Conservation (phyloP, 1,140 invertebrate species). For the Laupala kohalensis region DNA sequence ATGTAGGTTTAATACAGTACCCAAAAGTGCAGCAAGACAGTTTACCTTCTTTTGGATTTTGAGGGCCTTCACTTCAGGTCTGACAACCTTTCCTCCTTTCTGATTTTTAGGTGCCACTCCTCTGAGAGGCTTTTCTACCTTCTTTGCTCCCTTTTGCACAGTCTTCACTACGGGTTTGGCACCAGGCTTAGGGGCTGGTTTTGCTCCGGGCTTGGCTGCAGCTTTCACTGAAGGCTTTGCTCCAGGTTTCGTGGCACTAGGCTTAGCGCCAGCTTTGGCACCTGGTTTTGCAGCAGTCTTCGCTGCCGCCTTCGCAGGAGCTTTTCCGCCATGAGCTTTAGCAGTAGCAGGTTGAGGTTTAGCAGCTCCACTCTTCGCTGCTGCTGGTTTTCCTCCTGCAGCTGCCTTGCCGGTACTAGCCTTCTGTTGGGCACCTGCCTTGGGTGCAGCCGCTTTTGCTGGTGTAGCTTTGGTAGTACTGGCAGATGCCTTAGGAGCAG, state of each 20-base stretch:
- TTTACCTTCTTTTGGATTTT: conserved; percentile 69
- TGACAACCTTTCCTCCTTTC: conserved; percentile 19
- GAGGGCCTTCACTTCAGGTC: conserved; percentile 36
- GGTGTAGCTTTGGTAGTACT: conserved; percentile 36
- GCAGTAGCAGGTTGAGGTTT: conserved; percentile 36
- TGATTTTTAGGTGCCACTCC: conserved; percentile 23
- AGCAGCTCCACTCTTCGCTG: conserved; percentile 31
- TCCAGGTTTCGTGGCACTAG: conserved; percentile 30
- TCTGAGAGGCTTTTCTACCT: conserved; percentile 21
- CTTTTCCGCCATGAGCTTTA: conserved; percentile 31
- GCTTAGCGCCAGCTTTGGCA: conserved; percentile 33
- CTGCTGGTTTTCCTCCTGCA: conserved; percentile 28
- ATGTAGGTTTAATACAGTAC: conserved; percentile 15
- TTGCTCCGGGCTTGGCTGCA: conserved; percentile 32
- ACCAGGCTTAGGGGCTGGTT: conserved; percentile 32
- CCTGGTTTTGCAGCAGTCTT: conserved; percentile 39
- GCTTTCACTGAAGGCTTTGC: conserved; percentile 41
- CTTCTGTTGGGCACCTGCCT: conserved; percentile 32
- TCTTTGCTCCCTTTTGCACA: conserved; percentile 28
- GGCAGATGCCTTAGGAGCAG: conserved; percentile 29
- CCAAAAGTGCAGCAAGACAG: not conserved
- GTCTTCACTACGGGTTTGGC: conserved; percentile 5
- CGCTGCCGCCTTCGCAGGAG: conserved; percentile 30
- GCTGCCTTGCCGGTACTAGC: conserved; percentile 28
- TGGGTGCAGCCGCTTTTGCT: conserved; percentile 25